A percentile compares a stretch with the other conserved stretches of the same genome.
Evolutionary conservation across 2,113 vertebrate genomes (phyloP).

Genomic region (Poeciliopsis turrubarensis): DNA sequence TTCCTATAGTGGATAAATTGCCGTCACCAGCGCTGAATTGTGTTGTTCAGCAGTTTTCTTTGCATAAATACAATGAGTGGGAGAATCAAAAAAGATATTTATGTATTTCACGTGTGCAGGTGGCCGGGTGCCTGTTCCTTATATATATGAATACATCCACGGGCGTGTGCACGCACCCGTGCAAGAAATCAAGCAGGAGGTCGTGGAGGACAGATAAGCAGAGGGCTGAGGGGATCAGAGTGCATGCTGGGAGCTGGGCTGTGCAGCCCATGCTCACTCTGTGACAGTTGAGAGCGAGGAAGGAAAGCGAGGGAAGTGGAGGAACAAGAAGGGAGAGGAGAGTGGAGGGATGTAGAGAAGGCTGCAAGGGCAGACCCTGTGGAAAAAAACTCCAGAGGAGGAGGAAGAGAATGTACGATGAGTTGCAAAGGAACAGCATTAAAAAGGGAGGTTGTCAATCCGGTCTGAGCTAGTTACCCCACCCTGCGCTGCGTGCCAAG

Average conservation of each 20-base stretch:
- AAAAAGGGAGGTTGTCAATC: constrained; percentile 86
- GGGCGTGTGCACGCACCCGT: constrained; percentile 10
- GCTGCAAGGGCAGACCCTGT: constrained; percentile 68
- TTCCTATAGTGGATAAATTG: constrained; percentile 20
- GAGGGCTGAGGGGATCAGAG: constrained; percentile 67
- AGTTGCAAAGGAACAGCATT: constrained; percentile 81
- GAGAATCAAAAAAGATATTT: constrained; percentile 19
- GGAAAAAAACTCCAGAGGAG: constrained; percentile 73
- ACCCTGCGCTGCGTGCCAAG: constrained; percentile 83
- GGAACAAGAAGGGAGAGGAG: constrained; percentile 35
- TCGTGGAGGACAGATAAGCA: constrained; percentile 63
- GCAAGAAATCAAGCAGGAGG: constrained; percentile 61
- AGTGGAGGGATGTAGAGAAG: constrained; percentile 19
- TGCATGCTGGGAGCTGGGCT: constrained; percentile 70
- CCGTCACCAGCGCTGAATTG: not conserved
- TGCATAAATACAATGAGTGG: not conserved
- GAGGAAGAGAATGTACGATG: constrained; percentile 76
- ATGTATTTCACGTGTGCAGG: constrained; percentile 22
- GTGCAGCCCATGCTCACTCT: constrained; percentile 56
- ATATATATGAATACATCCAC: constrained; percentile 18
- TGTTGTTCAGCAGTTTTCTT: not conserved
- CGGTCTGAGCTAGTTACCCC: constrained; percentile 87
- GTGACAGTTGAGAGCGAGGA: constrained; percentile 58
- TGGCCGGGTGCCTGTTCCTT: constrained; percentile 26
- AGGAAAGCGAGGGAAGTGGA: constrained; percentile 49